Conservation (phyloP, 2,113 vertebrate genomes). For the Empidonax alnorum region DNA sequence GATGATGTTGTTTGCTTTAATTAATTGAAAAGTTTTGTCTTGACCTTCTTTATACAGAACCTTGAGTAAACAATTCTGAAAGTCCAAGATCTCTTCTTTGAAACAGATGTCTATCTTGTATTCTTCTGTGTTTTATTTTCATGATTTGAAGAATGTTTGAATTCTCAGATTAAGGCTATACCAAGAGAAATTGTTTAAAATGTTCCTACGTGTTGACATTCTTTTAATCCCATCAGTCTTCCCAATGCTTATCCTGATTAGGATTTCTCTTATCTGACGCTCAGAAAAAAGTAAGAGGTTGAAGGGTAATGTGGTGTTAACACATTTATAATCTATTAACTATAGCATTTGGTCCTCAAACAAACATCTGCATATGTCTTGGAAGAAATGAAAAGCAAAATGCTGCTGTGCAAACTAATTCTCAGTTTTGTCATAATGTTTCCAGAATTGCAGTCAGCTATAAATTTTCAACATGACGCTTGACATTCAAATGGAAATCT, state of each 20-base stretch:
- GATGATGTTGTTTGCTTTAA: not conserved
- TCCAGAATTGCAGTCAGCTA: constrained; percentile 4
- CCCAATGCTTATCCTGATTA: not conserved
- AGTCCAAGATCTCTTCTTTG: not conserved
- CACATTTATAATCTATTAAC: not conserved
- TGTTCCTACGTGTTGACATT: not conserved
- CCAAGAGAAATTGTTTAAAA: not conserved
- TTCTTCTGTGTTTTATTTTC: not conserved
- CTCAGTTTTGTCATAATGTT: constrained; percentile 8
- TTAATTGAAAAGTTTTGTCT: not conserved
- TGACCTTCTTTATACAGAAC: not conserved
- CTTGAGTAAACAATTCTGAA: not conserved
- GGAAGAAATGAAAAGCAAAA: not conserved
- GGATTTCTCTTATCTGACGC: not conserved
- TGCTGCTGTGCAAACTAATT: not conserved
- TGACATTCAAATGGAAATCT: not conserved
- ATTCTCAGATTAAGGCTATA: not conserved
- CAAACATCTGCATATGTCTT: not conserved
- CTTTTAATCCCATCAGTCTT: not conserved
- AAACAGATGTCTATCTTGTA: not conserved
- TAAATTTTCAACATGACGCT: constrained; percentile 20
- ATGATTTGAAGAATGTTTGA: not conserved
- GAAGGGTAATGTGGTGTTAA: not conserved
- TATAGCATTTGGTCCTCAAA: not conserved
- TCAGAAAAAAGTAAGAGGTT: not conserved